Conservation (phyloP, 2,888 invertebrate species). For the Chirona hameri region DNA sequence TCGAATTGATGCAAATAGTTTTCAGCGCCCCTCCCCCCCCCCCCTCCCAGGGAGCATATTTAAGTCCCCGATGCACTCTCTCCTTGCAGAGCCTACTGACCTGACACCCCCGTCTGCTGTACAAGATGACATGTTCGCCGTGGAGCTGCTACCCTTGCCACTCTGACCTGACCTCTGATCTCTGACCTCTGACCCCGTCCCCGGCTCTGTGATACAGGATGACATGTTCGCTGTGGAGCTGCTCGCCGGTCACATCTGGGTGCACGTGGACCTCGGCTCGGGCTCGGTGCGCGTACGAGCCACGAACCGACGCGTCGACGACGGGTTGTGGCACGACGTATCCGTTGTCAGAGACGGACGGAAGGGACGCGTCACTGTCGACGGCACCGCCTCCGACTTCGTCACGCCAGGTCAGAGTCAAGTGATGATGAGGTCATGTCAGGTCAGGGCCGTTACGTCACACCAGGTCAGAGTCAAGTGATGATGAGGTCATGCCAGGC, state of each 20-base stretch:
- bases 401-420: conserved; percentile 67
- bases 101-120: no score
- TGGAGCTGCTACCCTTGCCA: conserved; percentile 66
- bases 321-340: conserved; percentile 90
- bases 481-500: no score
- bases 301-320: conserved; percentile 70
- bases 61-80: no score
- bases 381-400: conserved; percentile 82
- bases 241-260: conserved; percentile 86
- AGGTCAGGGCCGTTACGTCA: no score
- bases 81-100: no score
- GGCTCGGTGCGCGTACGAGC: conserved; percentile 82
- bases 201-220: conserved; percentile 54
- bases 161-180: no score
- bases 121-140: conserved; percentile 85
- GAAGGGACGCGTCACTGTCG: conserved; percentile 83
- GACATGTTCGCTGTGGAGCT: conserved; percentile 93
- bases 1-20: no score
- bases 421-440: no score
- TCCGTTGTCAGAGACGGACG: conserved; percentile 74
- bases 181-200: no score
- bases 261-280: conserved; percentile 86
- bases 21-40: no score
- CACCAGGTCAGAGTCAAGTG: no score
- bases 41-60: no score